Base-by-base conservation (phyloP, 2,797 vertebrate species). In the Dromococcyx pavoninus region DNA sequence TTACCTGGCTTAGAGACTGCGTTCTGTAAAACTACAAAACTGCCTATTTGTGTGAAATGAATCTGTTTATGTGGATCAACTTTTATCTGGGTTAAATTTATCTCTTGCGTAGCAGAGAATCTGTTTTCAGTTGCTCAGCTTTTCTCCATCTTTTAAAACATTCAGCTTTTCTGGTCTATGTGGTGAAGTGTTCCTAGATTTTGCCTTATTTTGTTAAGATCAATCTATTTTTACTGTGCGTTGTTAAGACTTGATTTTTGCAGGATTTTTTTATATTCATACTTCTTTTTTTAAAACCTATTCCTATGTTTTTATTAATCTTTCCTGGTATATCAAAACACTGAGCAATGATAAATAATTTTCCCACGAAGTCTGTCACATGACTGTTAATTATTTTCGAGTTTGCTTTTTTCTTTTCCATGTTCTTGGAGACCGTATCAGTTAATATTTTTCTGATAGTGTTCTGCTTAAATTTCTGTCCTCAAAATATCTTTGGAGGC, bases 81-180 rank as follows among this genome's bases (percentile, higher is more conserved):
- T 51, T 78, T 51, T 71, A 4, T 60, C 14, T 70, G 28, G 18
- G 13, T 81, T 93, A 48, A 66, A 53, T 53, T 54, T 51, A 2
- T 37, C 32, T 56, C 10, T 2, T 2, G 37, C 8, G 48, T 81
- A 62, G 8, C 24, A 90, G 22, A 19, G 41, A 71, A 48, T 91
- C 32, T 0, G 0, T 79, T 88, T 91, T 81, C 25, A 62, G 0
- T 84, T 78, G 8, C 22, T 58, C 18, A 71, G 30, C 10, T 83
- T 74, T 33, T 72, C 1, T 46, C 22, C 2, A 2, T 79, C 23
- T 91, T 79, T 32, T 62, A 69, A 28, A 69, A 19, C 17, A 44
- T n/a, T 66, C 0, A 8, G 56, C 17, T 66, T 79, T 82, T 78
- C 39, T 60, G 6, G 3, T 84, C 22, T 73, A 2, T 0, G 0